A percentile compares a stretch with the other conserved stretches of the same genome.
Conservation (phyloP, 2,888 invertebrate species). For the Cheilosia variabilis region DNA sequence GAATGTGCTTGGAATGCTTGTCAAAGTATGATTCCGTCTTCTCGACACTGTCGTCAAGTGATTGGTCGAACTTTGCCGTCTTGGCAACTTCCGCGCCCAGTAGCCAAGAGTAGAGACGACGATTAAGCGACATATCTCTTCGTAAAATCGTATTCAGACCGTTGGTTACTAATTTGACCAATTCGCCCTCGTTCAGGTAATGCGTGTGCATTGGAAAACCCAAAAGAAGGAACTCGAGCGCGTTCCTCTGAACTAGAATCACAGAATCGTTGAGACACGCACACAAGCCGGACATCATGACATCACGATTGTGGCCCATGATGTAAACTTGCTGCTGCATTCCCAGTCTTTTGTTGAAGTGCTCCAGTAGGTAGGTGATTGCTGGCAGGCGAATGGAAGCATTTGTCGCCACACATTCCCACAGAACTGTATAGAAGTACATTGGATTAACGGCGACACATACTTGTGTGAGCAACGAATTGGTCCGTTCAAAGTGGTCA, state of each 20-base stretch:
- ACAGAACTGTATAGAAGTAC: constrained; percentile 94
- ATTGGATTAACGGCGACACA: constrained; percentile 90
- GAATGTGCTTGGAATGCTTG: constrained; percentile 87
- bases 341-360: constrained; percentile 90
- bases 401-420: constrained; percentile 93
- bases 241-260: constrained; percentile 93
- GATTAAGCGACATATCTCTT: constrained; percentile 95
- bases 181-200: constrained; percentile 88
- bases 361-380: constrained; percentile 90
- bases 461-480: constrained; percentile 83
- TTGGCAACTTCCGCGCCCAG: constrained; percentile 88
- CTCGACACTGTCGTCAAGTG: constrained; percentile 52
- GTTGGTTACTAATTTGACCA: constrained; percentile 89
- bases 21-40: constrained; percentile 86
- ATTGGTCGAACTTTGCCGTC: constrained; percentile 80
- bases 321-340: constrained; percentile 93
- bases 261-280: constrained; percentile 91
- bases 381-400: constrained; percentile 92
- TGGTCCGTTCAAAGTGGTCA: constrained; percentile 91
- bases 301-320: constrained; percentile 92
- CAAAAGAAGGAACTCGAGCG: constrained; percentile 91
- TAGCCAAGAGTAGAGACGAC: constrained; percentile 93
- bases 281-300: constrained; percentile 92
- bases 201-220: constrained; percentile 94
- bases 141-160: constrained; percentile 90